Percentiles rank a stretch among this genome's conserved stretches.
These are phyloP conservation scores for Montipora capitata DNA, from an alignment of 92 coral and sea anemone species.

Conservation along the genomic window DNA sequence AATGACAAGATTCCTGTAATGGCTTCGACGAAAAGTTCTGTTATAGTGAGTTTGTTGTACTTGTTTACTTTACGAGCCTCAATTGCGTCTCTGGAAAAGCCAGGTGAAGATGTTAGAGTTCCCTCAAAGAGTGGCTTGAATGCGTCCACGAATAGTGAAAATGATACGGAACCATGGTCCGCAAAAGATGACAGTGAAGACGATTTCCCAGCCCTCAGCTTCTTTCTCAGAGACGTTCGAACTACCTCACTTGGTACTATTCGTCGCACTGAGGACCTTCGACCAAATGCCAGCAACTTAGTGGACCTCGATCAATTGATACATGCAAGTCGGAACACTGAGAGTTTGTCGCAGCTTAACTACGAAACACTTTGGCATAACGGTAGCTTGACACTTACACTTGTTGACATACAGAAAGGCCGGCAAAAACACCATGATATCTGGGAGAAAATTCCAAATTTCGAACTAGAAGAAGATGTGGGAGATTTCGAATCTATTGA, in stretches of 20 bases:
- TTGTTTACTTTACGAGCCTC: background rate
- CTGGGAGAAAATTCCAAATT: background rate
- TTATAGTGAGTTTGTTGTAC: conserved; percentile 1
- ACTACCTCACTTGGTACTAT: conserved; percentile 24
- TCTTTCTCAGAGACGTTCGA: conserved; percentile 32
- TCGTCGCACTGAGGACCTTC: background rate
- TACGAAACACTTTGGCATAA: conserved; percentile 81
- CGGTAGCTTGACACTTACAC: conserved; percentile 73
- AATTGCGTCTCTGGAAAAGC: background rate
- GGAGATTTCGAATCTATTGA: background rate
- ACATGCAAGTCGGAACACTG: background rate
- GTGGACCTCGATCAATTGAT: conserved; percentile 21
- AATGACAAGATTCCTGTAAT: background rate
- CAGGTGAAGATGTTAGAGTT: background rate
- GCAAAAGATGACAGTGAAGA: background rate
- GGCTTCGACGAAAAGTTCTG: background rate
- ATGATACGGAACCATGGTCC: background rate
- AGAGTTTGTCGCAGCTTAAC: conserved; percentile 42
- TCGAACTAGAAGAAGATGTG: conserved; percentile 29
- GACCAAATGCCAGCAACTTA: background rate
- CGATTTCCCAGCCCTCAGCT: conserved; percentile 29
- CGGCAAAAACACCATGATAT: background rate
- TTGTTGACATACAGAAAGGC: conserved; percentile 57
- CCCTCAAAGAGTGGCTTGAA: background rate
- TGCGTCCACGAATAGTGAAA: background rate